These are phyloP conservation scores for Armadillidium nasatum DNA, from an alignment of 1,140 invertebrate species.

Conservation along the genomic window DNA sequence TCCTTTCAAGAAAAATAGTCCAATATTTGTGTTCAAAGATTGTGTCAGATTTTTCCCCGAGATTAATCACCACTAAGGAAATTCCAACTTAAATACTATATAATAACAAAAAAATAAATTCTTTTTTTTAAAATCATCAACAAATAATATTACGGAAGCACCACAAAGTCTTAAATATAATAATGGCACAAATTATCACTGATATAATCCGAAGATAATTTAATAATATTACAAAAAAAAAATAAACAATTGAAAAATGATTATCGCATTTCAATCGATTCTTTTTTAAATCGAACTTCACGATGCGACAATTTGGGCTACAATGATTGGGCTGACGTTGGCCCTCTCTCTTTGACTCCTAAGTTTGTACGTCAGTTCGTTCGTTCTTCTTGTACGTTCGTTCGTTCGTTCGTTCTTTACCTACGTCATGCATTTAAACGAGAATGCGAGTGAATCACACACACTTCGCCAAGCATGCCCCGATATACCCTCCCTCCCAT, in stretches of 20 bases:
- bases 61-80: too few relatives aligned
- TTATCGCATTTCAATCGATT: too few relatives aligned
- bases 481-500: not conserved
- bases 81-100: too few relatives aligned
- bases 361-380: not conserved
- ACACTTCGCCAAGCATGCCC: conserved; percentile 5
- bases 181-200: too few relatives aligned
- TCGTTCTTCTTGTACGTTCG: not conserved
- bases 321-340: not conserved
- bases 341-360: not conserved
- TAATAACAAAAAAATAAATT: too few relatives aligned
- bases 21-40: not conserved
- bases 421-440: conserved; percentile 3
- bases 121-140: too few relatives aligned
- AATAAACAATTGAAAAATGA: too few relatives aligned
- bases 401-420: not conserved
- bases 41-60: not conserved
- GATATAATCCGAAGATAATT: too few relatives aligned
- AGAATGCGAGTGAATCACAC: conserved; percentile 1
- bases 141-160: too few relatives aligned
- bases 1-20: not conserved
- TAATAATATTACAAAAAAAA: too few relatives aligned
- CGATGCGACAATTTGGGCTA: not conserved
- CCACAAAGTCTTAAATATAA: too few relatives aligned
- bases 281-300: not conserved